phyloP scores from a whole-genome alignment of 2,113 vertebrate genomes.

The Equus przewalskii region DNA sequence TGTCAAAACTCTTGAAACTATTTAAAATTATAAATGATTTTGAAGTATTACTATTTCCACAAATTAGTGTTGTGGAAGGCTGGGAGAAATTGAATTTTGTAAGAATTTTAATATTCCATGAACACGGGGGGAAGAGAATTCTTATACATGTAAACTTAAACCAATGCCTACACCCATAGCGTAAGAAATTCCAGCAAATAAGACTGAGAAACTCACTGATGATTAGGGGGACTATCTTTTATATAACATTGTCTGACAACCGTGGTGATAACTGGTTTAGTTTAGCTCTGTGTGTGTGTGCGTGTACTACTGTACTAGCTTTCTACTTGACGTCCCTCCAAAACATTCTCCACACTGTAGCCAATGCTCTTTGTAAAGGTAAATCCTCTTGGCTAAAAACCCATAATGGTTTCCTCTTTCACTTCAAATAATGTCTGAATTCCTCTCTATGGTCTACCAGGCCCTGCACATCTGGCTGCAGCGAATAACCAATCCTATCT shows the following conservation, averaged over 20 bases:
- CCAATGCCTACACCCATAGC: neutral
- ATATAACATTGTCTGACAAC: neutral
- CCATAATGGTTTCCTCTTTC: neutral
- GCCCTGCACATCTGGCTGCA: neutral
- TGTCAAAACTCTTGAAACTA: slow-evolving; percentile 3
- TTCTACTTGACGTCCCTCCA: neutral
- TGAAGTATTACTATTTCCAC: slow-evolving; percentile 15
- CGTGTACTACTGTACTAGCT: neutral
- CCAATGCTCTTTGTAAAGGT: neutral
- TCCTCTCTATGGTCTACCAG: neutral
- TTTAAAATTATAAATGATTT: neutral
- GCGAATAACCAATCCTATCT: neutral
- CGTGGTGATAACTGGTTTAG: neutral
- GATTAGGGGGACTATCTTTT: neutral
- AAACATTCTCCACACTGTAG: neutral
- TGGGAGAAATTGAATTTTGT: neutral
- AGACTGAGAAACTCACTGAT: neutral
- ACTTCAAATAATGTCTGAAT: slow-evolving; percentile 12
- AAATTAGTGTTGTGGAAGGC: neutral
- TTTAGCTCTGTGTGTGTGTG: neutral
- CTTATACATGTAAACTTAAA: neutral
- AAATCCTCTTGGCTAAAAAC: neutral
- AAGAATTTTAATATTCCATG: slow-evolving; percentile 26
- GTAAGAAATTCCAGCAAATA: slow-evolving; percentile 23
- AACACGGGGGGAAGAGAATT: neutral